Evolutionary conservation across 1,140 invertebrate species (phyloP), one percentile per base, ranked within the genome.

Genomic region (Cepaea nemoralis): DNA sequence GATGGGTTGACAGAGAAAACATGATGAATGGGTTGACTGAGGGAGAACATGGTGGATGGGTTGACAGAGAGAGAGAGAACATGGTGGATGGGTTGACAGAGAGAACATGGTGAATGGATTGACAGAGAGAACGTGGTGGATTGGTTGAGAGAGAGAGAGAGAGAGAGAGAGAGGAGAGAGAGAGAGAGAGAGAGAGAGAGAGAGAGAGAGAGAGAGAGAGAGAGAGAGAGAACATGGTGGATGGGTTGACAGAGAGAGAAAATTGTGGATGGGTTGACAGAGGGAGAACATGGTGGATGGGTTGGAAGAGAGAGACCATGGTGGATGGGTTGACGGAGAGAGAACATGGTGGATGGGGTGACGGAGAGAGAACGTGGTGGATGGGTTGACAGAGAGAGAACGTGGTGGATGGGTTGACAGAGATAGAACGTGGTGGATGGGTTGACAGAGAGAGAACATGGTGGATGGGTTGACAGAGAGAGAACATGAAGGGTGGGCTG

Each of bases 81-180:
- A n/a, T 14, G 31, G 63, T 8, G 27, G 63, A 66, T 12, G 27
- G 63, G 27, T 12, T 8, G 31, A 33, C 8, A 33, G 63, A 66
- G 63, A 66, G 31, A 12, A n/a, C 12, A n/a, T 10, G 31, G 63
- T 12, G 27, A n/a, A 66, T 6, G 24, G 24, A 27, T 12, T 27
- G 63, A 66, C 8, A 66, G 63, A n/a, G 63, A 66, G 31, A 33
- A n/a, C 12, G 24, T 14, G 63, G 31, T 12, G 27, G 63, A 66
- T 8, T 8, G 31, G 27, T 10, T 27, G 31, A 66, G 63, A 66
- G 63, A 66, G 31, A 33, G 31, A 12, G 63, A 66, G 31, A 66
- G 63, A 66, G 31, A 66, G 31, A 8, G 31, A 66, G 63, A 66
- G 31, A 66, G 63, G 63, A 33, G 63, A 66, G 63, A n/a, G 31